Conservation (phyloP, 2,888 invertebrate species). For the Drosophila mimetica region DNA sequence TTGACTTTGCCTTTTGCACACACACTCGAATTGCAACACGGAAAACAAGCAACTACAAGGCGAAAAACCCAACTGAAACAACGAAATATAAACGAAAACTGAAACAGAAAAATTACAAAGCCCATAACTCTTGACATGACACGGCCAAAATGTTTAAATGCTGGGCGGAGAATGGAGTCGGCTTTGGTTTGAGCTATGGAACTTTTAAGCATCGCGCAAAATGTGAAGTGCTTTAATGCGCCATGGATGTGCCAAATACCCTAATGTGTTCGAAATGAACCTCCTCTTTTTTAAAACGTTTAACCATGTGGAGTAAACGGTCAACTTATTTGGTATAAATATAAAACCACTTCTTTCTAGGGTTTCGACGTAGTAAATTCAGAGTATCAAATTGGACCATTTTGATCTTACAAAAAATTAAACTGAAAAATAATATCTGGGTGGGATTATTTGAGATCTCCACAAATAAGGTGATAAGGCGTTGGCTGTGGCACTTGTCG, state of each 20-base stretch:
- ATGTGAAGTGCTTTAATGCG: constrained; percentile 46
- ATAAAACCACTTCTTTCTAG: too few species aligned
- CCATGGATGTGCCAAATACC: constrained; percentile 7
- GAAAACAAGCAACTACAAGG: constrained; percentile 22
- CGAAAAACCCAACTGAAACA: constrained; percentile 2
- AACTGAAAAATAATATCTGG: too few species aligned
- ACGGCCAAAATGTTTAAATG: constrained; percentile 34
- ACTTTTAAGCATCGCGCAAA: constrained; percentile 38
- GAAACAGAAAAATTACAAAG: constrained; percentile 30
- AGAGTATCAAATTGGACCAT: too few species aligned
- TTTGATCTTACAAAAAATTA: too few species aligned
- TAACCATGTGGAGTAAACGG: too few species aligned
- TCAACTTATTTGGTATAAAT: too few species aligned
- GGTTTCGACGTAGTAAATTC: too few species aligned
- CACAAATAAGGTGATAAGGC: constrained; percentile 52
- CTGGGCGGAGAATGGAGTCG: neutral
- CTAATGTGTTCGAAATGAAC: neutral
- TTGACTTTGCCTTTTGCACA: constrained; percentile 55
- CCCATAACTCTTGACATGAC: constrained; percentile 51
- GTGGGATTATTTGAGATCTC: neutral
- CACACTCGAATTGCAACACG: constrained; percentile 62
- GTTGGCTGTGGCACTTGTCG: constrained; percentile 63
- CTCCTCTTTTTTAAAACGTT: too few species aligned
- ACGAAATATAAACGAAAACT: constrained; percentile 11
- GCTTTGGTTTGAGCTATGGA: constrained; percentile 34